Evolutionary conservation across 2,113 vertebrate genomes (phyloP).

Genomic region (Megalops atlanticus): DNA sequence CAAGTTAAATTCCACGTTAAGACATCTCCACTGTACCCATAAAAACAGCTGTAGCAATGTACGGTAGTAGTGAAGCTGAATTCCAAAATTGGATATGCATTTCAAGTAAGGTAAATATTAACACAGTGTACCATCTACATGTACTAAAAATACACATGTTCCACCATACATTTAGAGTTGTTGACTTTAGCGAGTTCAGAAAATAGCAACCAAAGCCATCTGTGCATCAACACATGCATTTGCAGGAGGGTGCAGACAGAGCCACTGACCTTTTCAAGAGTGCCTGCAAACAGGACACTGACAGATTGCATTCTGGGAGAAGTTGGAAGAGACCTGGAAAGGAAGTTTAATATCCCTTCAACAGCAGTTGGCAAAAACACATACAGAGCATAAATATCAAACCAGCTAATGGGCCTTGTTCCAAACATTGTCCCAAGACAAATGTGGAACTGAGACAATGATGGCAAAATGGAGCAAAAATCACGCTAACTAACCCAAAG

Average conservation of each 20-base stretch:
- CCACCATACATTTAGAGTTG: too few species aligned
- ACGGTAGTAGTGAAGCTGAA: too few species aligned
- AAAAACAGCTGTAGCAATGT: too few species aligned
- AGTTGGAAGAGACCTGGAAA: constrained; percentile 66
- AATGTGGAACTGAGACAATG: too few species aligned
- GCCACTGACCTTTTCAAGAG: constrained; percentile 82
- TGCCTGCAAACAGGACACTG: constrained; percentile 71
- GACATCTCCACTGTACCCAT: too few species aligned
- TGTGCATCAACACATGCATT: background rate
- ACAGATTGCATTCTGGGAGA: constrained; percentile 75
- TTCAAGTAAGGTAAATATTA: background rate
- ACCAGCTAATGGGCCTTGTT: background rate
- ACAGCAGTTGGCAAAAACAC: background rate
- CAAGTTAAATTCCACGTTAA: too few species aligned
- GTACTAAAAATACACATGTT: too few species aligned
- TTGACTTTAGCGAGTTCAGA: background rate
- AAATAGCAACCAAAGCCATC: background rate
- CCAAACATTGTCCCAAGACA: background rate
- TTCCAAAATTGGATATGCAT: too few species aligned
- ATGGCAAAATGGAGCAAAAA: too few species aligned
- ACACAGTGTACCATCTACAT: too few species aligned
- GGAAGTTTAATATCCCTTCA: constrained; percentile 30
- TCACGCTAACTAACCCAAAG: too few species aligned
- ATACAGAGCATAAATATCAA: background rate
- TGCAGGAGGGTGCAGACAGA: background rate